These are phyloP conservation scores for Geotria australis DNA, from an alignment of 2,797 vertebrate species.

Conservation along the genomic window DNA sequence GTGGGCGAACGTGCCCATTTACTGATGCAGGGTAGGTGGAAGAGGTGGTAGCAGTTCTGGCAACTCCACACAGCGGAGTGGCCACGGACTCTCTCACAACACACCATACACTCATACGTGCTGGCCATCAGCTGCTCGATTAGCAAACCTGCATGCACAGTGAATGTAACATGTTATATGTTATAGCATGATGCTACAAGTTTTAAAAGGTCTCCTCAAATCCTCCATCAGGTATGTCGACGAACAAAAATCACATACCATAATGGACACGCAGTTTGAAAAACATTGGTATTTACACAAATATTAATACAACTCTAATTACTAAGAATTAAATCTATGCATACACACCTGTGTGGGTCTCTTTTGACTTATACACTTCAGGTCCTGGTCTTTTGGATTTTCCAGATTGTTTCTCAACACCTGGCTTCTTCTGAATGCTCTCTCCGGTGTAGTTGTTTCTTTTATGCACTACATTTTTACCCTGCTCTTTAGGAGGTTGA, in stretches of 20 bases:
- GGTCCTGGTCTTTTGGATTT: too few species aligned
- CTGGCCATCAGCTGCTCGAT: slow-evolving; percentile 82
- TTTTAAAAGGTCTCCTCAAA: background rate
- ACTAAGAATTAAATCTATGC: background rate
- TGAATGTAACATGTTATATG: background rate
- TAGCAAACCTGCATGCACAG: slow-evolving; percentile 28
- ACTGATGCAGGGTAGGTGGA: slow-evolving; percentile 89
- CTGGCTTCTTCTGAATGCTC: too few species aligned
- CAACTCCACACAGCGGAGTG: slow-evolving; percentile 81
- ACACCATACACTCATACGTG: slow-evolving; percentile 98
- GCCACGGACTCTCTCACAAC: slow-evolving; percentile 56
- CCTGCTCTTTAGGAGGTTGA: too few species aligned
- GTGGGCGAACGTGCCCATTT: slow-evolving; percentile 88
- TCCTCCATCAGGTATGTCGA: background rate
- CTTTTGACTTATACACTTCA: slow-evolving; percentile 51
- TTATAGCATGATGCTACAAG: background rate
- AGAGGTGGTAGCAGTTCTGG: slow-evolving; percentile 84
- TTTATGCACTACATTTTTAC: too few species aligned
- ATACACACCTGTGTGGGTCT: slow-evolving; percentile 60
- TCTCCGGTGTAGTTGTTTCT: too few species aligned
- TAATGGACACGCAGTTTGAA: background rate
- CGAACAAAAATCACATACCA: background rate
- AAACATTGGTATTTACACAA: background rate
- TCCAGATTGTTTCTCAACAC: too few species aligned
- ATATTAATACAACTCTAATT: background rate